Base-by-base conservation (phyloP, 2,113 vertebrate genomes). In the Phrynocephalus versicolor region DNA sequence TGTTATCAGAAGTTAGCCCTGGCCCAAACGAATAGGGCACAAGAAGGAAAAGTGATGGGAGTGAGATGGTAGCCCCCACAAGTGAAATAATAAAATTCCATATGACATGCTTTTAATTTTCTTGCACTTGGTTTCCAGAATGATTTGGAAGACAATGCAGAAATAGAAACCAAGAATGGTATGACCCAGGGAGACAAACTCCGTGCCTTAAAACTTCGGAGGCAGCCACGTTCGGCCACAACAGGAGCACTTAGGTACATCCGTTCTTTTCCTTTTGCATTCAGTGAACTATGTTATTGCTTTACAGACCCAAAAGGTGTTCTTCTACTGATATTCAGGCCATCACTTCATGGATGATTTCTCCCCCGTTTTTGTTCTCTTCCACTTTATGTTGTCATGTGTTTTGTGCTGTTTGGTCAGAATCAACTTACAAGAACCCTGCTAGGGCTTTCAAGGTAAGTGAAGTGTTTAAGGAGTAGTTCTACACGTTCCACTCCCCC, bases 101-200 rank as follows among this genome's bases (percentile, higher is more conserved):
- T 62, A 62, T 21, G 10, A 33, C 7, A 41, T 64, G 16, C 37
- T 27, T 55, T 81, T n/a, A n/a, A 41, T 62, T 83, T 83, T 60
- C 10, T 81, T 81, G 16, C 21, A 83, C 51, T 23, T 76, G 0
- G 41, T 88, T 88, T 86, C 65, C 95, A 99, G 98, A 92, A 90
- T 37, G 95, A 97, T 87, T 89, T 87, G 33, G 94, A 95, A 80
- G 97, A 97, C 1, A 90, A 95, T 18, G 93, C 93, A 70, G 92
- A 92, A 13, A 74, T 88, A 82, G 96, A 95, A 88, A 58, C 87
- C 77, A 95, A 94, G 91, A 95, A 90, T 70, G 92, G 82, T 30
- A 86, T 98, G 90, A 99, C 99, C 0, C 99, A 99, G 92, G 99
- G 99, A 95, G 99, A 99, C 94, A 98, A 98, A 94, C 97, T 99